Conservation (phyloP, 2,888 invertebrate species). For the Drosophila pegasa region DNA sequence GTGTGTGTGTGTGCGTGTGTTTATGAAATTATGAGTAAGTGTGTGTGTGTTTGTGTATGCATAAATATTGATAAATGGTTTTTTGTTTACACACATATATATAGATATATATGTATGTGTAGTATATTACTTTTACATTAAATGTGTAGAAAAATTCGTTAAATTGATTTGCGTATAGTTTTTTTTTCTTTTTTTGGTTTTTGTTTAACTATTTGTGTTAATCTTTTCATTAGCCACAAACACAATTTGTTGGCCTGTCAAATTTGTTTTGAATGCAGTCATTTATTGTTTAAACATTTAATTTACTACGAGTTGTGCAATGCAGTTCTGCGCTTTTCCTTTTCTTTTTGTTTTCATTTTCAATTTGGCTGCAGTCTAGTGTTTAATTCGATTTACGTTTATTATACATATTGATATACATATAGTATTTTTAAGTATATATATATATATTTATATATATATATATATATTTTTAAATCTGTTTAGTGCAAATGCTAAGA, state of each 20-base stretch:
- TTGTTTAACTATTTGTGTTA: constrained; percentile 21
- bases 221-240: constrained; percentile 59
- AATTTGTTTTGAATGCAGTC: constrained; percentile 64
- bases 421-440: constrained; percentile 43
- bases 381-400: constrained; percentile 62
- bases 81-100: constrained; percentile 41
- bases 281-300: constrained; percentile 42
- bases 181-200: constrained; percentile 36
- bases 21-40: constrained; percentile 26
- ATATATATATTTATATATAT: constrained; percentile 33
- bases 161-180: constrained; percentile 77
- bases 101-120: constrained; percentile 16
- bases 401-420: constrained; percentile 55
- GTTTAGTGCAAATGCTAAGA: constrained; percentile 80
- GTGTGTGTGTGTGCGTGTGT: constrained; percentile 2
- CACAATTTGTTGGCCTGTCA: constrained; percentile 54
- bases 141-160: constrained; percentile 79
- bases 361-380: constrained; percentile 78
- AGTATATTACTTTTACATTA: constrained; percentile 72
- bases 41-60: constrained; percentile 23
- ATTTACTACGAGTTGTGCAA: constrained; percentile 70
- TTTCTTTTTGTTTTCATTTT: constrained; percentile 24
- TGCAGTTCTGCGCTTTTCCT: constrained; percentile 63
- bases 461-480: constrained; percentile 46
- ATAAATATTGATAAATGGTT: constrained; percentile 45